phyloP scores from a whole-genome alignment of 2,888 invertebrate genomes.

The Elysia crispata region DNA sequence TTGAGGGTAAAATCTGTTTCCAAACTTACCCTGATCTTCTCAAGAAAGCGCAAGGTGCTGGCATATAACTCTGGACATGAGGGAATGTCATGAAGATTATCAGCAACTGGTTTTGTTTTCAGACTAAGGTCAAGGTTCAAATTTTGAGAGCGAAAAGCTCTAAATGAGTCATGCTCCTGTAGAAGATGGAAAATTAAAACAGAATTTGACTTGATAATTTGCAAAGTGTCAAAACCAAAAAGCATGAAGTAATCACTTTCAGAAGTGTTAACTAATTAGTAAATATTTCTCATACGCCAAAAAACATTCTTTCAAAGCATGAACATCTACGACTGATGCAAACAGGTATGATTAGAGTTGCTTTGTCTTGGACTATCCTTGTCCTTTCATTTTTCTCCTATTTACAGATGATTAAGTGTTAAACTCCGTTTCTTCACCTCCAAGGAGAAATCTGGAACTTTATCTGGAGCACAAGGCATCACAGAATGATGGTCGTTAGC shows the following conservation, averaged over 20 bases:
- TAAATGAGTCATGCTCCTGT: slow-evolving; percentile 93
- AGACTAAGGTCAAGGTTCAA: slow-evolving; percentile 87
- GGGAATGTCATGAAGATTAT: slow-evolving; percentile 78
- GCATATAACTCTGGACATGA: slow-evolving; percentile 86
- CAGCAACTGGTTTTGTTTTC: slow-evolving; percentile 83
- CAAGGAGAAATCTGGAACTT: slow-evolving; percentile 96
- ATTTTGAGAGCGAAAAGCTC: slow-evolving; percentile 94
- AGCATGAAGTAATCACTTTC: not conserved
- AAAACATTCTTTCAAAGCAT: not conserved
- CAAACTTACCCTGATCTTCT: slow-evolving; percentile 94
- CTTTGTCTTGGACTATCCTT: too few species aligned
- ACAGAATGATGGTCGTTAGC: slow-evolving; percentile 97
- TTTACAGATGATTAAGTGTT: too few species aligned
- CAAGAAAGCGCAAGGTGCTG: slow-evolving; percentile 96
- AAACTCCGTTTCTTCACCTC: slow-evolving; percentile 80
- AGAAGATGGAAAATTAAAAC: not conserved
- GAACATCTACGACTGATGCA: not conserved
- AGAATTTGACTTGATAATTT: not conserved
- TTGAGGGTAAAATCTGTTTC: too few species aligned
- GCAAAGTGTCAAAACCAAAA: not conserved
- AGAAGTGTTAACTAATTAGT: not conserved
- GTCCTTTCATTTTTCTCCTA: too few species aligned
- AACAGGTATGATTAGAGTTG: too few species aligned
- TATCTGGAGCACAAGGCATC: slow-evolving; percentile 96
- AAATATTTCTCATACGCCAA: not conserved